Conservation (phyloP, 2,888 invertebrate species). For the Drosophila greeni region DNA sequence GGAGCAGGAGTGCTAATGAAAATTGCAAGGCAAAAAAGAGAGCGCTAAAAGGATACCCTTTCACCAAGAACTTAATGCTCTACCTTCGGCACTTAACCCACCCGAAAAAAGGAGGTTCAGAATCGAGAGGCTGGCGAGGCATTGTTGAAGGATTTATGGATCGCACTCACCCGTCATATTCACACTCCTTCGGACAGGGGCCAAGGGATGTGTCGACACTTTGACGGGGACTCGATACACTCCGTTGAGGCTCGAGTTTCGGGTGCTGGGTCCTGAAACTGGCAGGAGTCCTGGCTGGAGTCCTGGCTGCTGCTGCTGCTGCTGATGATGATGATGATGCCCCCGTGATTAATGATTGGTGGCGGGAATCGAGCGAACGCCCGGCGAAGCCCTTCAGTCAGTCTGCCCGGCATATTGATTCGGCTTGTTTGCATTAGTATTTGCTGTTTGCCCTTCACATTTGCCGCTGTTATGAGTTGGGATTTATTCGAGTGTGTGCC, state of each 20-base stretch:
- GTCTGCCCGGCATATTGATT: slow-evolving; percentile 59
- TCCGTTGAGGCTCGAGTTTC: slow-evolving; percentile 15
- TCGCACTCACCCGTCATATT: slow-evolving; percentile 28
- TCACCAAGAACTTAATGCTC: slow-evolving; percentile 7
- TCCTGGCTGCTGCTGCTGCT: slow-evolving; percentile 13
- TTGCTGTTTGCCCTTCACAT: slow-evolving; percentile 70
- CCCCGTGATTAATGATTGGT: slow-evolving; percentile 70
- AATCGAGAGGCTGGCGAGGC: slow-evolving; percentile 25
- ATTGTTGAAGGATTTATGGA: slow-evolving; percentile 63
- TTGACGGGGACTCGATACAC: slow-evolving; percentile 55
- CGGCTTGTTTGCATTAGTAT: slow-evolving; percentile 68
- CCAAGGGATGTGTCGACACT: slow-evolving; percentile 60
- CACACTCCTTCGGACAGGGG: slow-evolving; percentile 46
- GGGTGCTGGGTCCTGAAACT: slow-evolving; percentile 25
- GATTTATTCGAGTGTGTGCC: slow-evolving; percentile 43
- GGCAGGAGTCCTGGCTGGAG: slow-evolving; percentile 33
- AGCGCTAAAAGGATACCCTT: slow-evolving; percentile 9
- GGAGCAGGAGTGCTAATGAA: slow-evolving; percentile 35
- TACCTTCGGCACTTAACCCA: slow-evolving; percentile 9
- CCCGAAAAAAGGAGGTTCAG: slow-evolving; percentile 3
- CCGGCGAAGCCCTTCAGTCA: slow-evolving; percentile 24
- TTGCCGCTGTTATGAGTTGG: slow-evolving; percentile 57
- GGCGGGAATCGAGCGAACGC: slow-evolving; percentile 41
- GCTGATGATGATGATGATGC: slow-evolving; percentile 62
- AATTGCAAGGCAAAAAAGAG: slow-evolving; percentile 18